These are phyloP conservation scores for Synchiropus splendidus DNA, from an alignment of 2,113 vertebrate genomes.

Conservation along the genomic window DNA sequence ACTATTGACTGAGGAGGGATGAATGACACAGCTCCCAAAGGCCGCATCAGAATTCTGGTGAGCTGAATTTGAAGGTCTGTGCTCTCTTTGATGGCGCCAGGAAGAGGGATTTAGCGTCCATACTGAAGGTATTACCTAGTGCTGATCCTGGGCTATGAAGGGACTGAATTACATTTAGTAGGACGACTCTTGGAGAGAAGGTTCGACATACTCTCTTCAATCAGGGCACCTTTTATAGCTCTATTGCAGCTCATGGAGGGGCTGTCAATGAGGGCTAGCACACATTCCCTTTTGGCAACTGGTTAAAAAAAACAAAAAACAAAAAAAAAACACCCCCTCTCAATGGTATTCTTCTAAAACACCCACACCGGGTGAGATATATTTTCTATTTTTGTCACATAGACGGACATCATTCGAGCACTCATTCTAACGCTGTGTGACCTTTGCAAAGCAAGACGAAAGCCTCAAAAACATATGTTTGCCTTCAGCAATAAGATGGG, in stretches of 20 bases:
- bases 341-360: not conserved
- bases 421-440: constrained; percentile 14
- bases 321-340: constrained; percentile 11
- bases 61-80: constrained; percentile 47
- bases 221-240: constrained; percentile 6
- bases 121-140: constrained; percentile 35
- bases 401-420: not conserved
- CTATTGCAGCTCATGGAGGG: constrained; percentile 1
- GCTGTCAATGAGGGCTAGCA: constrained; percentile 10
- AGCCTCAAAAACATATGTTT: constrained; percentile 17
- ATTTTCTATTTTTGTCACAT: not conserved
- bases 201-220: constrained; percentile 14
- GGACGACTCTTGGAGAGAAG: constrained; percentile 26
- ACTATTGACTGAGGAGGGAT: constrained; percentile 58
- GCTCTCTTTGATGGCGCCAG: constrained; percentile 40
- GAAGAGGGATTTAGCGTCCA: constrained; percentile 37
- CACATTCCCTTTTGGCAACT: constrained; percentile 4
- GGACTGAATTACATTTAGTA: constrained; percentile 38
- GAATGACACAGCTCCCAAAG: constrained; percentile 57
- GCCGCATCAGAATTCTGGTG: constrained; percentile 58
- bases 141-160: constrained; percentile 39
- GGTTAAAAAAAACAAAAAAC: constrained; percentile 25
- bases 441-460: constrained; percentile 17
- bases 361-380: not conserved
- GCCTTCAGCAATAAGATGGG: constrained; percentile 1